phyloP scores from a whole-genome alignment of 2,888 invertebrate genomes.

The Drosophila cognata region DNA sequence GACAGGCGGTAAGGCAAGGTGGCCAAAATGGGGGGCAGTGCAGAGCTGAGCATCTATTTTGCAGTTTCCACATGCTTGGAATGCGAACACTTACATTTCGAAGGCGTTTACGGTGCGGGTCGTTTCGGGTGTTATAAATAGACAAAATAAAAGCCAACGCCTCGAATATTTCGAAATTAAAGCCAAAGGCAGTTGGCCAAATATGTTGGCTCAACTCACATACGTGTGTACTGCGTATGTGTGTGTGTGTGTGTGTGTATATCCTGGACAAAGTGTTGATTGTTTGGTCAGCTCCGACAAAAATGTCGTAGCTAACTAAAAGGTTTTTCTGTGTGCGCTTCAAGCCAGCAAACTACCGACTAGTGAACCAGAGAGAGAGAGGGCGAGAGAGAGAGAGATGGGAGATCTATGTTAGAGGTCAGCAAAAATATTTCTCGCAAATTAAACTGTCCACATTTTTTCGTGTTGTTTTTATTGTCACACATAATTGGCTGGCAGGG shows the following conservation, averaged over 20 bases:
- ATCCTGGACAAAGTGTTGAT: conserved; percentile 62
- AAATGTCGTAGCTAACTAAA: conserved; percentile 53
- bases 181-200: conserved; percentile 71
- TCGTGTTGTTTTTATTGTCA: conserved; percentile 41
- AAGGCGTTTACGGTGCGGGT: conserved; percentile 29
- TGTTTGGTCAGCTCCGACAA: conserved; percentile 59
- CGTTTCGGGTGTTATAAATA: conserved; percentile 60
- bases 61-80: conserved; percentile 77
- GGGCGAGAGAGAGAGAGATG: neutral
- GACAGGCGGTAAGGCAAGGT: neutral
- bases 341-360: conserved; percentile 13
- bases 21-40: conserved; percentile 10
- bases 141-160: conserved; percentile 66
- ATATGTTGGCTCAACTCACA: conserved; percentile 53
- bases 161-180: conserved; percentile 70
- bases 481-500: conserved; percentile 53
- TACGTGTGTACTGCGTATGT: conserved; percentile 3
- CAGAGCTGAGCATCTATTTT: conserved; percentile 67
- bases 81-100: conserved; percentile 75
- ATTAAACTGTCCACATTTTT: conserved; percentile 56
- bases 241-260: conserved; percentile 12
- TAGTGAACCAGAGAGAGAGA: neutral
- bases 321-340: conserved; percentile 33
- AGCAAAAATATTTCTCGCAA: conserved; percentile 43
- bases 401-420: conserved; percentile 14